phyloP scores from a whole-genome alignment of 2,797 vertebrate genomes.

The Alcedo quadribrachys region DNA sequence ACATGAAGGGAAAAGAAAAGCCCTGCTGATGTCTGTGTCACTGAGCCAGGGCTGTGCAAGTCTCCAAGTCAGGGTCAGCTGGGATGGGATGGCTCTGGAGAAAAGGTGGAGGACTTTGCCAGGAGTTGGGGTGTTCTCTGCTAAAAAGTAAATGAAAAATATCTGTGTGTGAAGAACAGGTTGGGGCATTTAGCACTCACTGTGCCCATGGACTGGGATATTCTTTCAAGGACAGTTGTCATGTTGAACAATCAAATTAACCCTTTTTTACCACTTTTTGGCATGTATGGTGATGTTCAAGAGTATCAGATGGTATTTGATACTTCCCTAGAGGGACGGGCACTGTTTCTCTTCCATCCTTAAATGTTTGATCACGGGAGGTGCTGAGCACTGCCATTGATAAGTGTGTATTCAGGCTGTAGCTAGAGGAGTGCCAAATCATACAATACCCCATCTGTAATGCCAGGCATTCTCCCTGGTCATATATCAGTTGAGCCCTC shows the following conservation, averaged over 20 bases:
- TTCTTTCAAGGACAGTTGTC: background rate
- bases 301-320: background rate
- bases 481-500: slow-evolving; percentile 3
- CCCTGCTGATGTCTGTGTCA: background rate
- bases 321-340: background rate
- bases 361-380: background rate
- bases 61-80: background rate
- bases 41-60: background rate
- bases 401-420: background rate
- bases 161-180: background rate
- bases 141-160: background rate
- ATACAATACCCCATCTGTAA: slow-evolving; percentile 12
- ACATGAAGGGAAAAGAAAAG: background rate
- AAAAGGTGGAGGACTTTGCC: background rate
- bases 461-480: slow-evolving; percentile 13
- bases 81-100: background rate
- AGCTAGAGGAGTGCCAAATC: background rate
- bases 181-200: background rate
- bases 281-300: background rate
- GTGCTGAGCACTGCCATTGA: background rate
- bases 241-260: background rate
- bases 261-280: background rate
- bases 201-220: background rate
- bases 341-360: slow-evolving; percentile 1
- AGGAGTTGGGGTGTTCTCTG: background rate